phyloP scores from a whole-genome alignment of 2,797 vertebrate genomes.

The Sternotherus odoratus region DNA sequence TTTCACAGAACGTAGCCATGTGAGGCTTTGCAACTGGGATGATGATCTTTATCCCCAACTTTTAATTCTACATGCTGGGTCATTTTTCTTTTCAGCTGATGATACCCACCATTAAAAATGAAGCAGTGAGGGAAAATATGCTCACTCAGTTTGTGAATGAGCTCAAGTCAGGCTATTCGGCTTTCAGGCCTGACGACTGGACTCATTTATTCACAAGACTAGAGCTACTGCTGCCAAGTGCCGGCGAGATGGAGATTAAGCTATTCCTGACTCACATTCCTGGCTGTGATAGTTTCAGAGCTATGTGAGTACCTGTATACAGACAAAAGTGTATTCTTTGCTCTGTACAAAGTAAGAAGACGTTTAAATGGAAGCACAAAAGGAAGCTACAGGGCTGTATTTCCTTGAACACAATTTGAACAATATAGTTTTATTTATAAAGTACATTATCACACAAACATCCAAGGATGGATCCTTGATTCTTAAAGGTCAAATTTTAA shows the following conservation, averaged over 20 bases:
- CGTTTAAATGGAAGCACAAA: neutral
- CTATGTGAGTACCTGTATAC: slow-evolving; percentile 59
- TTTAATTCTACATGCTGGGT: neutral
- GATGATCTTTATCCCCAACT: neutral
- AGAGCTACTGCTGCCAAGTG: slow-evolving; percentile 14
- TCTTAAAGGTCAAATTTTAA: neutral
- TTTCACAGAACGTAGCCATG: neutral
- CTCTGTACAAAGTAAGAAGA: neutral
- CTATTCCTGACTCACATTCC: slow-evolving; percentile 19
- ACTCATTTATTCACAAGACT: neutral
- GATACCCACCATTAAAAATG: neutral
- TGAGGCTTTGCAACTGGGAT: no score
- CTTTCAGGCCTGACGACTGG: slow-evolving; percentile 34
- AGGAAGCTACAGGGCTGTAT: neutral
- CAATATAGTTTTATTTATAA: neutral
- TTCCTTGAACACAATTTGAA: neutral
- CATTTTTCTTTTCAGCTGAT: neutral
- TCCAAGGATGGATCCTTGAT: neutral
- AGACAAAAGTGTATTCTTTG: neutral
- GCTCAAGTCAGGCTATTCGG: neutral
- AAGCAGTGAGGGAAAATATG: neutral
- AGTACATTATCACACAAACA: neutral
- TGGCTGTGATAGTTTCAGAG: slow-evolving; percentile 25
- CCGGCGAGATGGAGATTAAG: neutral
- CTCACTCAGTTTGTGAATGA: slow-evolving; percentile 10